phyloP scores from a whole-genome alignment of 2,113 vertebrate species.

The Tylochromis polylepis region DNA sequence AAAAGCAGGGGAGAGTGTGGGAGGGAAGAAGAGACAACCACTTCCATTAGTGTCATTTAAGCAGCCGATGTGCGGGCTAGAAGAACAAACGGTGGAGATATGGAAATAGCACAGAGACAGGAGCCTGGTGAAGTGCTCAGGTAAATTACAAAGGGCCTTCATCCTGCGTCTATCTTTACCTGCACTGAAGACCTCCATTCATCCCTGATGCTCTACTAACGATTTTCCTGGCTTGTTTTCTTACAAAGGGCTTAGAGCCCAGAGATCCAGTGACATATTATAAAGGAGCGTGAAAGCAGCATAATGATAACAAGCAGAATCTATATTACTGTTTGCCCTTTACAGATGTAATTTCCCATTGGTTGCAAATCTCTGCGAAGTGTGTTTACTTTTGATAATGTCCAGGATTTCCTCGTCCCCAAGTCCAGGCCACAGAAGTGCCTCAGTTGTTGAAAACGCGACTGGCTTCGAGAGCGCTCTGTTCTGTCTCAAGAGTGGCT shows the following conservation, averaged over 20 bases:
- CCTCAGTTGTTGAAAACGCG: slow-evolving; percentile 16
- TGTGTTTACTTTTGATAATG: background rate
- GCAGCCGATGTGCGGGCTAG: slow-evolving; percentile 17
- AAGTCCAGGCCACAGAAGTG: slow-evolving; percentile 7
- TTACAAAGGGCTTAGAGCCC: background rate
- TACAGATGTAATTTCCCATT: background rate
- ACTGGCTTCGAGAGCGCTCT: slow-evolving; percentile 28
- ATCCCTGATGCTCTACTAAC: background rate
- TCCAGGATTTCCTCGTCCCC: background rate
- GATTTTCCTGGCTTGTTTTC: background rate
- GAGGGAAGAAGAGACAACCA: slow-evolving; percentile 1
- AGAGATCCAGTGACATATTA: background rate
- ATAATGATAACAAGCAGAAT: background rate
- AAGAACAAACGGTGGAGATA: slow-evolving; percentile 33
- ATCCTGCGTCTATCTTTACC: background rate
- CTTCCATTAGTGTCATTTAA: slow-evolving; percentile 59
- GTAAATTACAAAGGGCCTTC: slow-evolving; percentile 16
- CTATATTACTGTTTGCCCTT: background rate
- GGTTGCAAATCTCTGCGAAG: background rate
- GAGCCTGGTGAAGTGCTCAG: background rate
- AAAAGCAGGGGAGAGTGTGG: background rate
- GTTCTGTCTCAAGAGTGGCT: slow-evolving; percentile 52
- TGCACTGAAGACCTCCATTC: slow-evolving; percentile 13
- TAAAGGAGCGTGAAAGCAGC: background rate
- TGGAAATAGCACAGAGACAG: background rate